Evolutionary conservation across 1,140 invertebrate genomes (phyloP).

Genomic region (Drosophila lacertosa): DNA sequence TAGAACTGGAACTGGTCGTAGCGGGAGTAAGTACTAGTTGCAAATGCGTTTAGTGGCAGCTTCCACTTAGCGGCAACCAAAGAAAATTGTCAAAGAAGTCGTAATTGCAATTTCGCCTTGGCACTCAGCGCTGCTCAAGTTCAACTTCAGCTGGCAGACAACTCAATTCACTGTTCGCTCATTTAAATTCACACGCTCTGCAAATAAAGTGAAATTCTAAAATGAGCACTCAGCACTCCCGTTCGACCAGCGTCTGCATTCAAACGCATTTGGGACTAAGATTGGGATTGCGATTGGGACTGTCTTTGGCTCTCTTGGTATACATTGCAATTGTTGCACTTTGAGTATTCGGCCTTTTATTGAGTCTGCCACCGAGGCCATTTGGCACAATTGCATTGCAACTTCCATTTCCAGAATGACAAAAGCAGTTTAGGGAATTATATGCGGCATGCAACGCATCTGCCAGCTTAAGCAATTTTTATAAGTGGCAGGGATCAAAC

Average conservation of each 20-base stretch:
- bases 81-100: constrained; percentile 50
- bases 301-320: constrained; percentile 5
- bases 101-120: constrained; percentile 51
- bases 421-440: constrained; percentile 1
- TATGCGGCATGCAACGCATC: background rate
- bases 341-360: constrained; percentile 29
- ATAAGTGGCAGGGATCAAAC: background rate
- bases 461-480: background rate
- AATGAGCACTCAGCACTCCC: constrained; percentile 38
- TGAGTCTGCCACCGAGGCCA: constrained; percentile 5
- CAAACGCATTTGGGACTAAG: background rate
- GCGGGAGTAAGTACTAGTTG: no score
- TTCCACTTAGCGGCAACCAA: constrained; percentile 26
- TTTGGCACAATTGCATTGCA: background rate
- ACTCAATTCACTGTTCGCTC: constrained; percentile 5
- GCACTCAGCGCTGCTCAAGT: background rate
- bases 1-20: background rate
- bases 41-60: constrained; percentile 48
- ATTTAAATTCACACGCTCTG: constrained; percentile 47
- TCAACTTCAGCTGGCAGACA: background rate
- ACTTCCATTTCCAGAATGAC: background rate
- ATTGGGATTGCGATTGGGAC: background rate
- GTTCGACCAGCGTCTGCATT: background rate
- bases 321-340: constrained; percentile 28
- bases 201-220: constrained; percentile 50